phyloP scores from a whole-genome alignment of 2,113 vertebrate species.

The Amblyornis subalaris region DNA sequence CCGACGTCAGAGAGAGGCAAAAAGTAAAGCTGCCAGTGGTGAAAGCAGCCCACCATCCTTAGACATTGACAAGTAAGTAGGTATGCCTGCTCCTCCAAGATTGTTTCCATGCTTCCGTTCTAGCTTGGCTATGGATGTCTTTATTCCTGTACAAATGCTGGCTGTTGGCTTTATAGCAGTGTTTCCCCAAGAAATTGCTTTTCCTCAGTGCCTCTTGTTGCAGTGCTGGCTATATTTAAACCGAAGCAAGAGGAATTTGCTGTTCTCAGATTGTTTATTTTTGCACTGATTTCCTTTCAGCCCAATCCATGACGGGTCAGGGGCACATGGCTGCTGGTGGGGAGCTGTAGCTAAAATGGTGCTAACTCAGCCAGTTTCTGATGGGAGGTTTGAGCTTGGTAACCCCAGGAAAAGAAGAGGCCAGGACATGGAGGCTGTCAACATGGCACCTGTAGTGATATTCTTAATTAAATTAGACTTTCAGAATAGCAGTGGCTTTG shows the following conservation, averaged over 20 bases:
- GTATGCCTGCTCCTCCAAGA: background rate
- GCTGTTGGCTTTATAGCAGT: background rate
- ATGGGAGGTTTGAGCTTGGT: background rate
- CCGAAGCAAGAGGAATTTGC: background rate
- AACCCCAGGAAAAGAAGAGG: background rate
- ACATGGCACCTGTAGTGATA: slow-evolving; percentile 60
- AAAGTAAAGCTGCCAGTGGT: slow-evolving; percentile 24
- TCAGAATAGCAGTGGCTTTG: slow-evolving; percentile 64
- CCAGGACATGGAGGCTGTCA: slow-evolving; percentile 29
- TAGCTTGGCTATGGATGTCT: background rate
- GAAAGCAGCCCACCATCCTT: background rate
- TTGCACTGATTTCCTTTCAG: slow-evolving; percentile 17
- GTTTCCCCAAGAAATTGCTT: background rate
- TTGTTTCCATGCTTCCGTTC: background rate
- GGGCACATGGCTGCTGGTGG: background rate
- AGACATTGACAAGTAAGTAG: slow-evolving; percentile 75
- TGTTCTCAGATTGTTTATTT: slow-evolving; percentile 27
- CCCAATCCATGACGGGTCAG: background rate
- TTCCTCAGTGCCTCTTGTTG: background rate
- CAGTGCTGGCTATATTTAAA: background rate
- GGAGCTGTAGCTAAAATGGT: background rate
- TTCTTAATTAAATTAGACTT: slow-evolving; percentile 69
- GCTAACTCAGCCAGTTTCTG: slow-evolving; percentile 28
- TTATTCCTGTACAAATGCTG: background rate
- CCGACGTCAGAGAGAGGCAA: slow-evolving; percentile 61